A percentile compares a stretch with the other conserved stretches of the same genome.
phyloP scores from a whole-genome alignment of 2,113 vertebrate species.

The Bombycilla garrulus region DNA sequence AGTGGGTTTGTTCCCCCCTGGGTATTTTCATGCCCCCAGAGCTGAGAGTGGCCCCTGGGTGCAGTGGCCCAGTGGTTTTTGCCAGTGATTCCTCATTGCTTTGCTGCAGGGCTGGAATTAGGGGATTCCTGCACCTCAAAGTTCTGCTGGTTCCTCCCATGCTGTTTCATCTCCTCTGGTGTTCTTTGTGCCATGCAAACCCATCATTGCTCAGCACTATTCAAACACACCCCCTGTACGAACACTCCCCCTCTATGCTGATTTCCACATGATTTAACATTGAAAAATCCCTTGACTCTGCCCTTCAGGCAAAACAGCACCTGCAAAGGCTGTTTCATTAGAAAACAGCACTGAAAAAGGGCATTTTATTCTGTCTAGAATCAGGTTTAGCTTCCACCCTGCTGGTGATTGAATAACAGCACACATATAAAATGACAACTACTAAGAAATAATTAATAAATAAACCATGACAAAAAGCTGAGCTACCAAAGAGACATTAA shows the following conservation, averaged over 20 bases:
- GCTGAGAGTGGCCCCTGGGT: neutral
- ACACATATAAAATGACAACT: neutral
- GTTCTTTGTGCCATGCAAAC: neutral
- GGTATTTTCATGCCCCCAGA: neutral
- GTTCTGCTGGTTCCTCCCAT: neutral
- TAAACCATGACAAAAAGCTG: neutral
- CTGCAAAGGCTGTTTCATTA: neutral
- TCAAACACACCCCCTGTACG: neutral
- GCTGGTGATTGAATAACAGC: neutral
- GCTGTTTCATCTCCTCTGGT: neutral
- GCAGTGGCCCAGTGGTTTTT: accelerated
- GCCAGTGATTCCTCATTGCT: neutral
- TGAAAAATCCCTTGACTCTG: neutral
- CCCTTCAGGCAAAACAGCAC: neutral
- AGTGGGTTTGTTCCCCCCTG: neutral
- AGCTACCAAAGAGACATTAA: neutral
- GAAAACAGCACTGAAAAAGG: neutral
- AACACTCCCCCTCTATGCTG: neutral
- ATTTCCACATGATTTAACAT: neutral
- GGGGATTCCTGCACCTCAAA: neutral
- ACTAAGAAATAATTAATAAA: neutral
- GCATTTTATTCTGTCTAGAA: neutral
- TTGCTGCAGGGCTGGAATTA: neutral
- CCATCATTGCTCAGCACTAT: neutral
- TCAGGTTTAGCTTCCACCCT: neutral